These are phyloP conservation scores for Platerodrilus igneus DNA, from an alignment of 2,888 invertebrate genomes.

Conservation along the genomic window DNA sequence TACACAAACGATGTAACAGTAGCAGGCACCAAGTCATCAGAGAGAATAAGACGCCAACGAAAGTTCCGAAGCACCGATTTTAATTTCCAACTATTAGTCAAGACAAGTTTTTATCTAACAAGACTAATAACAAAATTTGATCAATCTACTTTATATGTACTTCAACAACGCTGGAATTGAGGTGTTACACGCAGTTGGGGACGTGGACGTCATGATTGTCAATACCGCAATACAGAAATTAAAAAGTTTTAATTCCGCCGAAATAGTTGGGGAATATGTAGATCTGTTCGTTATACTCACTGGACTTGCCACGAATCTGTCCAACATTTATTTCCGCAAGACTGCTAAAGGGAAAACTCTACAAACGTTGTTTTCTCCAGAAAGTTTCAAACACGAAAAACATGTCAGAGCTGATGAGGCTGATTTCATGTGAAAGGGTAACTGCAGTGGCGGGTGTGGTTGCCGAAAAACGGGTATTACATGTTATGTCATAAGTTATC, in stretches of 20 bases:
- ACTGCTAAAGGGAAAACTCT: constrained; percentile 6
- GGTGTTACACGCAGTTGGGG: constrained; percentile 27
- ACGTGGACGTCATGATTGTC: constrained; percentile 26
- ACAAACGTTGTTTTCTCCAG: not conserved
- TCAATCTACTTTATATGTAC: constrained; percentile 21
- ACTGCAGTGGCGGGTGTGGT: too few relatives aligned
- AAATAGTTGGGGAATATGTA: constrained; percentile 17
- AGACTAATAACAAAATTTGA: constrained; percentile 24
- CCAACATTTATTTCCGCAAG: constrained; percentile 7
- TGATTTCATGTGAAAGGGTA: too few relatives aligned
- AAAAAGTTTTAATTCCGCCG: constrained; percentile 9
- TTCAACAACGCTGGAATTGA: constrained; percentile 18
- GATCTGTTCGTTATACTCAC: constrained; percentile 6
- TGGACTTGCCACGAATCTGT: not conserved
- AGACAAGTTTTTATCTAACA: constrained; percentile 27
- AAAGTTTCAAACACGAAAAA: not conserved
- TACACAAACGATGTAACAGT: not conserved
- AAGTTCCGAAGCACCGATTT: not conserved
- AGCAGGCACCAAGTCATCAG: constrained; percentile 4
- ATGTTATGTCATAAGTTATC: too few relatives aligned
- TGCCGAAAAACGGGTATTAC: too few relatives aligned
- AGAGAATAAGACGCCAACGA: not conserved
- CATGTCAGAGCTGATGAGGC: too few relatives aligned
- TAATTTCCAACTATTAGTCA: constrained; percentile 21
- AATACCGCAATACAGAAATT: constrained; percentile 20